Evolutionary conservation across 2,113 vertebrate genomes (phyloP), one percentile per base, ranked within the genome.

Genomic region (Caranx ignobilis): DNA sequence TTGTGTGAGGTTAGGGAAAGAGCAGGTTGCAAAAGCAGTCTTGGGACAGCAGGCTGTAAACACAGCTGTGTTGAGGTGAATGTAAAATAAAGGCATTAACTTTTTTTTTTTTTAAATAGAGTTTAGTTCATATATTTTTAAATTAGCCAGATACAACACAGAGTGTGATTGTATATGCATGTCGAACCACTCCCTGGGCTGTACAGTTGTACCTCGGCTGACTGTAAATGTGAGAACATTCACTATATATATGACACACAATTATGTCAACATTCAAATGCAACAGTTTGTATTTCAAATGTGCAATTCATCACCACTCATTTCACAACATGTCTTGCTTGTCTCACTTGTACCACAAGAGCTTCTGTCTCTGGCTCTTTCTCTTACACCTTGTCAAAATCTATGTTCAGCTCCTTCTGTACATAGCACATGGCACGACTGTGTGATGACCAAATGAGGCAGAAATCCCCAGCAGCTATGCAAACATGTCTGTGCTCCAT

Each of bases 381-480:
- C 60, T 34, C 21, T 61, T 54, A 47, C 65, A 47, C 60, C 60
- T 43, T 75, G 76, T 84, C 70, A 68, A 67, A 88, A 73, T 39
- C 76, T 62, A 61, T 37, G 26, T 78, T 50, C 63, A 60, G 60
- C 73, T 82, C 78, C 71, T 72, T 64, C 77, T 79, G 61, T 86
- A 69, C 76, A 81, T 21, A 83, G 74, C 73, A 85, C 69, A 34
- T 43, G 66, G 74, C 43, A 48, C 67, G n/a, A 57, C 77, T 74
- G 55, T 87, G 69, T 78, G 79, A 79, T 85, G 87, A 77, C 88
- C 89, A 90, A 92, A 88, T 87, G 87, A 92, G 86, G 89, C 88
- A 93, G 87, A 91, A 92, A 90, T 86, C 75, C 75, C 56, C 26
- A 65, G 73, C 88, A 91, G 92, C 90, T 91, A 88, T 71, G 63